These are phyloP conservation scores for Cataglyphis livida DNA, from an alignment of 2,888 invertebrate genomes.

Conservation along the genomic window DNA sequence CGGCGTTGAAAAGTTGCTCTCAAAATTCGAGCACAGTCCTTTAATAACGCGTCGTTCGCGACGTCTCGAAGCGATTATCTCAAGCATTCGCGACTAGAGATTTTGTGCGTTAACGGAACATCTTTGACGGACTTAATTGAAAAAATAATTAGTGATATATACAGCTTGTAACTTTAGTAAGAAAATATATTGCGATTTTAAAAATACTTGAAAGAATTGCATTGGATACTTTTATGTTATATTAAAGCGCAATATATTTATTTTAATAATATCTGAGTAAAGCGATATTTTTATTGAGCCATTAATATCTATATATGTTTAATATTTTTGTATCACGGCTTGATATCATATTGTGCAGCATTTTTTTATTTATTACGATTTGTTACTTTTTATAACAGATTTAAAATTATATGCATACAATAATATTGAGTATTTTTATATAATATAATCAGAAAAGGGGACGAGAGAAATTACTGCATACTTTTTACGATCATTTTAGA, in stretches of 20 bases:
- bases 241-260: neutral
- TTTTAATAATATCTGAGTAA: neutral
- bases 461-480: neutral
- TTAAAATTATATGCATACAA: constrained; percentile 12
- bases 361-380: neutral
- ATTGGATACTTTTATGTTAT: neutral
- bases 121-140: neutral
- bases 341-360: neutral
- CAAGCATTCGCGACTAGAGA: neutral
- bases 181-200: neutral
- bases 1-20: constrained; percentile 70
- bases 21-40: constrained; percentile 70
- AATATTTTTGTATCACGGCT: neutral
- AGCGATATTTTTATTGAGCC: neutral
- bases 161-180: neutral
- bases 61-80: constrained; percentile 20
- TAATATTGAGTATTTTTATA: neutral
- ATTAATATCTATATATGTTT: neutral
- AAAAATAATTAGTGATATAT: neutral
- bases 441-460: neutral
- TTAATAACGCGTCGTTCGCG: constrained; percentile 64
- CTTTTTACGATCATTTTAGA: neutral
- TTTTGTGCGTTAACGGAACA: constrained; percentile 6
- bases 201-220: neutral
- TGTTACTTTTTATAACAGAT: neutral